Percentiles rank a stretch among this genome's conserved stretches.
phyloP scores from a whole-genome alignment of 2,888 invertebrate genomes.

The Chydorus sphaericus region DNA sequence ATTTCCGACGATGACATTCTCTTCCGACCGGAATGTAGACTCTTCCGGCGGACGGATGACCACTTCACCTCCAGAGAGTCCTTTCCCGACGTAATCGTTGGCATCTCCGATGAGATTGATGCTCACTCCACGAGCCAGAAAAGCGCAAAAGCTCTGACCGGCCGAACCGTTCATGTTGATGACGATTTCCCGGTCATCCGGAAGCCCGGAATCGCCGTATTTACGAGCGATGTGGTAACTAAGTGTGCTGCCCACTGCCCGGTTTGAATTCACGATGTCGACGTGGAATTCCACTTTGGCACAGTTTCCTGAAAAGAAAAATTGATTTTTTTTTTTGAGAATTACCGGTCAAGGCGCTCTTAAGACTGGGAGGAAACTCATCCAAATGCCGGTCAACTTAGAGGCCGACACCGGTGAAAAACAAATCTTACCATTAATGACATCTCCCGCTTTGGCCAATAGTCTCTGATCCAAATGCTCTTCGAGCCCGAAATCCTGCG shows the following conservation, averaged over 20 bases:
- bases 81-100: conserved; percentile 96
- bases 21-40: conserved; percentile 62
- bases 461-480: conserved; percentile 65
- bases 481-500: conserved; percentile 72
- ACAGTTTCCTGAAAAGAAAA: too few species aligned
- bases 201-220: conserved; percentile 73
- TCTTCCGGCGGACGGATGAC: conserved; percentile 83
- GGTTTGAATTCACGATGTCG: conserved; percentile 75
- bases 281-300: conserved; percentile 56
- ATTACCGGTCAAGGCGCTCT: too few species aligned
- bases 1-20: conserved; percentile 95
- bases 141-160: conserved; percentile 98
- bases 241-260: conserved; percentile 84
- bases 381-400: too few species aligned
- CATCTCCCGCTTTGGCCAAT: conserved; percentile 51
- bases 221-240: conserved; percentile 89
- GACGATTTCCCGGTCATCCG: conserved; percentile 61
- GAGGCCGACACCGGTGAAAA: too few species aligned
- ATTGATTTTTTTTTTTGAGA: too few species aligned
- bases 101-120: conserved; percentile 90
- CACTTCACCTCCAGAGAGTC: conserved; percentile 86
- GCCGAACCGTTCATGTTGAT: conserved; percentile 81
- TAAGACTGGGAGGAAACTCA: too few species aligned
- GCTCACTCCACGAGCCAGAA: conserved; percentile 75
- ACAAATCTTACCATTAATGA: conserved; percentile 64